Evolutionary conservation across 1,140 invertebrate species (phyloP), one percentile per base, ranked within the genome.

Genomic region (Eupristina koningsbergeri): DNA sequence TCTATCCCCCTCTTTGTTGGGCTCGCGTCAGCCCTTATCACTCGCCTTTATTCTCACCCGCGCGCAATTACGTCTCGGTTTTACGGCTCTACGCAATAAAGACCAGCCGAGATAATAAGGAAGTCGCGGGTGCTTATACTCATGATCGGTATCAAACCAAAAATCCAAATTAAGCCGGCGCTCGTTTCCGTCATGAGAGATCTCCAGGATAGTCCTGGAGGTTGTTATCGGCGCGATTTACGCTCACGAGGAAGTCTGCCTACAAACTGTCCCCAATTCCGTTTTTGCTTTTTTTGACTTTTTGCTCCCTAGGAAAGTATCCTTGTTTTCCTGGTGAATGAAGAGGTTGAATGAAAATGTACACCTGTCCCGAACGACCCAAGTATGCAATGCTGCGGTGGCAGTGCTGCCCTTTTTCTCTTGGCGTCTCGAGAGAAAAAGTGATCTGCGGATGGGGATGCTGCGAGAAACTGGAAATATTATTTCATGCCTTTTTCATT

Each of bases 1-100:
- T 50, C 45, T 67, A 2, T 2, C 7, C 47, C 47, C 17, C 77
- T 77, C 75, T 75, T 75, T 75, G 75, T 41, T 63, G 75, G 53
- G 26, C 36, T 61, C 53, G 75, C 53, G 75, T 41, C 61, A 45
- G 26, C 77, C n/a, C 77, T 34, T 31, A 67, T 29, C 34, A 13
- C 50, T 7, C 36, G 36, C 36, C 36, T 47, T 67, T 77, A 75
- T 53, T 22, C 45, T 53, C 73, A 53, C 45, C 47, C 47, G 73
- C 47, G 73, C 39, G 45, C 71, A 45, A 74, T 74, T 74, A 74
- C 45, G 71, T 26, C 41, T 29, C n/a, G 34, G 6, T 19, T 45
- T 71, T 41, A 71, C 39, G 69, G 34, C 22, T n/a, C n/a, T 22
- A 29, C 29, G 41, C 41, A 74, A 74, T 74, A 50, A 74, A 71